Conservation (phyloP, 2,113 vertebrate genomes). For the Leuciscus idus region DNA sequence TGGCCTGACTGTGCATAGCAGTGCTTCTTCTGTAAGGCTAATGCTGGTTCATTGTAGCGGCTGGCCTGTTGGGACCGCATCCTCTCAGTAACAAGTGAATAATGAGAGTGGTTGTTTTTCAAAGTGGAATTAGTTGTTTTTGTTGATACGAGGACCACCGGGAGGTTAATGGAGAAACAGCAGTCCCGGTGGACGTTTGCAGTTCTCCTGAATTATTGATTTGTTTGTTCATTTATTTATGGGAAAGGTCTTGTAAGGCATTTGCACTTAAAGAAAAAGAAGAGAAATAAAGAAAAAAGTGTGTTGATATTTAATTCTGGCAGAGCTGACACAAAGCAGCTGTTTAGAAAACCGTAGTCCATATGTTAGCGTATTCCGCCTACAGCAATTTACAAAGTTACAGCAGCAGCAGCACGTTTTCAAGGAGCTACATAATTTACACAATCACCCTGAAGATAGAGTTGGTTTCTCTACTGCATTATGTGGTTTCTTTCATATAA, state of each 20-base stretch:
- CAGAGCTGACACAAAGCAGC: slow-evolving; percentile 50
- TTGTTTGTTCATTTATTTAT: slow-evolving; percentile 53
- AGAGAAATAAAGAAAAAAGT: slow-evolving; percentile 11
- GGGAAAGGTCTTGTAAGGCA: slow-evolving; percentile 50
- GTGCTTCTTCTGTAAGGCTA: slow-evolving; percentile 46
- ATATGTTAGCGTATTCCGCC: slow-evolving; percentile 42
- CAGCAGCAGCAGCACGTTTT: slow-evolving; percentile 7
- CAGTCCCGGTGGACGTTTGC: slow-evolving; percentile 38
- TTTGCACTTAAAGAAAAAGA: slow-evolving; percentile 45
- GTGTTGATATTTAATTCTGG: slow-evolving; percentile 55
- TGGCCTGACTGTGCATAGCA: slow-evolving; percentile 38
- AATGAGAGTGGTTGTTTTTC: slow-evolving; percentile 57
- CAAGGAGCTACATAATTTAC: slow-evolving; percentile 30
- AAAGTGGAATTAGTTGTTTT: slow-evolving; percentile 60
- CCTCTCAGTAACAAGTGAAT: slow-evolving; percentile 58
- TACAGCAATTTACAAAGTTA: slow-evolving; percentile 42
- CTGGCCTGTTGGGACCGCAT: slow-evolving; percentile 48
- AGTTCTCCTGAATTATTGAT: slow-evolving; percentile 57
- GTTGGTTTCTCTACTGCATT: slow-evolving; percentile 7
- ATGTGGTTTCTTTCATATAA: slow-evolving; percentile 8
- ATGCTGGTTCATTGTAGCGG: slow-evolving; percentile 50
- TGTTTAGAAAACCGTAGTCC: slow-evolving; percentile 51
- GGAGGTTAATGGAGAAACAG: slow-evolving; percentile 57
- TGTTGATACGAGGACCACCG: slow-evolving; percentile 55
- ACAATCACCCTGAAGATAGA: slow-evolving; percentile 31